A percentile compares a stretch with the other conserved stretches of the same genome.
Conservation (phyloP, 2,797 vertebrate species). For the Botia kubotai region DNA sequence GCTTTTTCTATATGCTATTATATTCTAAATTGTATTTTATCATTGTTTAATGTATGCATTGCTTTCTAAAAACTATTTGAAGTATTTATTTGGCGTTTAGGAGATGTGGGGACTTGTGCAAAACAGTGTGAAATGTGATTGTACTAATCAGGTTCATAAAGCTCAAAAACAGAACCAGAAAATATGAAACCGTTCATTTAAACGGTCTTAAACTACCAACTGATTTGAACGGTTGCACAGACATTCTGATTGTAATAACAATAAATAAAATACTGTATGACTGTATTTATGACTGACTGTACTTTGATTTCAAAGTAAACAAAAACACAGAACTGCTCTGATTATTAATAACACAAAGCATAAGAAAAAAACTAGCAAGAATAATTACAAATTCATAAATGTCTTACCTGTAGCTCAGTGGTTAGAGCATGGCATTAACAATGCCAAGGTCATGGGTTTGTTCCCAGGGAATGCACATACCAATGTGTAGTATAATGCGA, state of each 20-base stretch:
- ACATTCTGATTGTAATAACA: conserved; percentile 73
- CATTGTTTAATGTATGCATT: conserved; percentile 1
- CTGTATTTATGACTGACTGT: conserved; percentile 39
- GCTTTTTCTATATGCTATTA: too few species aligned
- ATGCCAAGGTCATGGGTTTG: too few species aligned
- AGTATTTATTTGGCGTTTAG: conserved; percentile 52
- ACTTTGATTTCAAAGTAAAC: conserved; percentile 57
- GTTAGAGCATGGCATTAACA: too few species aligned
- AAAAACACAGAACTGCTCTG: conserved; percentile 64
- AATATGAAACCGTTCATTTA: conserved; percentile 46
- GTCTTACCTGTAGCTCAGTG: too few species aligned
- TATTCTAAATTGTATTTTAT: conserved; percentile 16
- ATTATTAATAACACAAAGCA: conserved; percentile 66
- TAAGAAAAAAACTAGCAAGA: conserved; percentile 57
- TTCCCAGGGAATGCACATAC: too few species aligned
- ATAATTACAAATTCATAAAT: too few species aligned
- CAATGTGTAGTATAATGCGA: too few species aligned
- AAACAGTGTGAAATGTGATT: conserved; percentile 45
- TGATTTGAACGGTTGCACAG: conserved; percentile 62
- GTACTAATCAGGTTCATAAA: neutral
- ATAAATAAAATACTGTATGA: conserved; percentile 64
- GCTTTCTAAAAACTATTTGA: conserved; percentile 24
- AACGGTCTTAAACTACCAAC: conserved; percentile 61
- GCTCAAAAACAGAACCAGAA: conserved; percentile 60
- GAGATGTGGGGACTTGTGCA: conserved; percentile 43